Conservation (phyloP, 1,140 invertebrate genomes). For the Chelonus insularis region DNA sequence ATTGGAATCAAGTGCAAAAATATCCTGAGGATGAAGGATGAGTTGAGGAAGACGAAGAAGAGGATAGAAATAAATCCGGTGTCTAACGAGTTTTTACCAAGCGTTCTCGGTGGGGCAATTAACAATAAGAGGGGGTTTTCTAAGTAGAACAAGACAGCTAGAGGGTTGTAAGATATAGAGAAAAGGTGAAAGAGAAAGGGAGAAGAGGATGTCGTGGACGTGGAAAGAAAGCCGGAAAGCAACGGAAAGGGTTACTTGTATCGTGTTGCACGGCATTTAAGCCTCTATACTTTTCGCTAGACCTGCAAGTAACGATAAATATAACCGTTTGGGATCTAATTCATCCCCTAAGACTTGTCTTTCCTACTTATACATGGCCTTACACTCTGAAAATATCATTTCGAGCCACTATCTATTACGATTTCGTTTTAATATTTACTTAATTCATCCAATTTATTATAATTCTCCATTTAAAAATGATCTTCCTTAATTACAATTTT, state of each 20-base stretch:
- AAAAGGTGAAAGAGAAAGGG: conserved; percentile 28
- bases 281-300: conserved; percentile 23
- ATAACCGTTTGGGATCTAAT: conserved; percentile 14
- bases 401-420: not conserved
- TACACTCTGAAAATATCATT: conserved; percentile 9
- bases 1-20: too few species aligned
- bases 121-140: conserved; percentile 37
- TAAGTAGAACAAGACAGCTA: conserved; percentile 25
- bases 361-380: conserved; percentile 1
- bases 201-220: conserved; percentile 24
- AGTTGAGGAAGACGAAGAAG: conserved; percentile 17
- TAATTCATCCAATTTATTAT: too few species aligned
- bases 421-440: not conserved
- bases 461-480: too few species aligned
- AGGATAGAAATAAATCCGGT: conserved; percentile 49
- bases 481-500: too few species aligned
- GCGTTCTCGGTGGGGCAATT: conserved; percentile 45
- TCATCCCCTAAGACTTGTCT: conserved; percentile 7
- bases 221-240: conserved; percentile 24
- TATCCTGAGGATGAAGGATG: conserved; percentile 22
- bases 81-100: conserved; percentile 56
- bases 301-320: conserved; percentile 33
- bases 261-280: conserved; percentile 48
- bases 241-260: conserved; percentile 39
- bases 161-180: conserved; percentile 32